Base-by-base conservation (phyloP, 2,888 invertebrate genomes). In the Orchesellides sinensis region DNA sequence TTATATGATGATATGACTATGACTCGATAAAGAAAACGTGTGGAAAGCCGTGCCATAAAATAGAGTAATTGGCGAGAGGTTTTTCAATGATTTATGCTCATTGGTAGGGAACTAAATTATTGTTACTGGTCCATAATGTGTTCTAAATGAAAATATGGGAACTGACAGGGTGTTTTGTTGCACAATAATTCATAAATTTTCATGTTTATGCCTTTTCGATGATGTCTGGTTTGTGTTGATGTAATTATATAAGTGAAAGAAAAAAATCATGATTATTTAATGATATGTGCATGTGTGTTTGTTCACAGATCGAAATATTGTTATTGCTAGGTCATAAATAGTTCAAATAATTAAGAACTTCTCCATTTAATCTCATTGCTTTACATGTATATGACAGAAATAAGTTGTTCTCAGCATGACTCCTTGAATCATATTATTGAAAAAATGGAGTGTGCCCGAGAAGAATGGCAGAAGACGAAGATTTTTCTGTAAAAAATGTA, bases 1-100 rank as follows among this genome's bases (percentile, higher is more conserved):
- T 17, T 8, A 49, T 29, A n/a, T 17, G 29, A 17, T 23, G n/a
- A 32, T n/a, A 54, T 69, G 19, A 69, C 29, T 49, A 12, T 52
- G 32, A 23, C 52, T 52, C 52, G 40, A 40, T 45, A 40, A 2
- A 52, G 8, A n/a, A 52, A 17, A 52, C 17, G 2, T 8, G 52
- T 52, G 10, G 19, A 8, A 27, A 40, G n/a, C 49, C 63, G 63
- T 61, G 40, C 63, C 29, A 40, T 21, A 40, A 68, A 27, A 49
- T 27, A 23, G 68, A 35, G 32, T 69, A 73, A 80, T 80, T 80
- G 80, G 73, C 73, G 73, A 80, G 66, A 59, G n/a, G 66, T 73
- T 54, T 54, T 25, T 40, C 27, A 32, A 63, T 79, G 35, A 65
- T 72, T 70, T 78, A 70, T 29, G 35, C 29, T 27, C 25, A 19